Percentiles rank a stretch among this genome's conserved stretches.
Conservation (phyloP, 2,113 vertebrate species). For the Petromus typicus region DNA sequence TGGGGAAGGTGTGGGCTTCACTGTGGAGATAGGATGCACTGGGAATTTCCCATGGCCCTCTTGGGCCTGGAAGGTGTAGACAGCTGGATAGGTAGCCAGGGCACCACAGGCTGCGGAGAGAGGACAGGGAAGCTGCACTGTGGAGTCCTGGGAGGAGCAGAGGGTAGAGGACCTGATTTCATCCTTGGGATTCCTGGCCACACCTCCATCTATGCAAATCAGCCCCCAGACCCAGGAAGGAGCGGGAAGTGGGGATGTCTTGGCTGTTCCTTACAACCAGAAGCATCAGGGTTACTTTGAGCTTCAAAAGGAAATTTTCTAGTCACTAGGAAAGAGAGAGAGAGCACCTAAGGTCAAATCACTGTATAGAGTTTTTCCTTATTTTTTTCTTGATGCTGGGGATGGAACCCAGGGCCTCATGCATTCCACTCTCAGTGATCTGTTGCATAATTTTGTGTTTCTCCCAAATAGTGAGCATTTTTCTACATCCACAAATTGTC, state of each 20-base stretch:
- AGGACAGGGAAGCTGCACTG: neutral
- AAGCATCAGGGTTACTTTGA: neutral
- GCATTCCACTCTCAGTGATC: neutral
- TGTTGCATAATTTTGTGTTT: neutral
- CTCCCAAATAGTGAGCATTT: neutral
- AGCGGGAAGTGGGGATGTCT: neutral
- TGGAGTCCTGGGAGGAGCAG: neutral
- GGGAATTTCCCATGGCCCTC: neutral
- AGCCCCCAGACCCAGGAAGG: neutral
- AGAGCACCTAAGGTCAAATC: neutral
- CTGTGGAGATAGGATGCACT: neutral
- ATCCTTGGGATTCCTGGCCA: neutral
- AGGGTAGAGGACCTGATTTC: neutral
- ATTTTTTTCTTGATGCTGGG: neutral
- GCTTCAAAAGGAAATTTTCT: neutral
- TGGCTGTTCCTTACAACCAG: neutral
- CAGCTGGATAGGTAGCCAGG: neutral
- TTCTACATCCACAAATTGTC: constrained; percentile 7
- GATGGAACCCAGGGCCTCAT: neutral
- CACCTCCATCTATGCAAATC: neutral
- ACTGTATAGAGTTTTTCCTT: neutral
- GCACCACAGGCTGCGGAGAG: neutral
- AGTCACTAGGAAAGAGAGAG: neutral
- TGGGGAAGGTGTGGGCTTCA: neutral
- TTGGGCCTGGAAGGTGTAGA: neutral